Evolutionary conservation across 2,797 vertebrate species (phyloP), one percentile per base, ranked within the genome.

Genomic region (Clangula hyemalis): DNA sequence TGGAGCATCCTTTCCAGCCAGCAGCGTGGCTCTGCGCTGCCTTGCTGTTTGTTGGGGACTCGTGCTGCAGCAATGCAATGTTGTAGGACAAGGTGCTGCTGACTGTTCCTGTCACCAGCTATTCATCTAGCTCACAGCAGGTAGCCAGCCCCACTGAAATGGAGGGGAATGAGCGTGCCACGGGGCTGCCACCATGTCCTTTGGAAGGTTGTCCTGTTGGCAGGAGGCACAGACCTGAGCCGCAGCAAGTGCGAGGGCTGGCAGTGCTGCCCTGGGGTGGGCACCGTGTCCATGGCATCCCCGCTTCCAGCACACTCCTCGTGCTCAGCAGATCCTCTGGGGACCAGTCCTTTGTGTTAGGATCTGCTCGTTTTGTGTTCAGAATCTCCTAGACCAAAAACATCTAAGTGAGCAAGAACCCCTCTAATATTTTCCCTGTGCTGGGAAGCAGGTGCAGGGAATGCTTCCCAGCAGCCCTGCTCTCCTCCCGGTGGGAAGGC

Each of bases 211-310:
- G 5, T 41, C 49, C 64, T 43, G 61, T 5, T 65, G 0, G 21
- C 25, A 13, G 74, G 19, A 45, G 64, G 64, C 34, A 11, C 15
- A 6, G 21, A 5, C 58, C 66, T 0, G 0, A 38, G 65, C 2
- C 11, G 2, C 28, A 12, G 60, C 0, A 0, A 34, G 53, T 30
- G 0, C 7, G 14, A 24, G 4, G 64, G 41, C n/a, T 1, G 1
- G 10, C 53, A 30, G 64, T 1, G 6, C 53, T 32, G 34, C 8
- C 0, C 1, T 2, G 38, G 34, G 32, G 21, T 1, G 9, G 4
- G 22, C 58, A 11, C 45, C 0, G 21, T 18, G 27, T 12, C 64
- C 20, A 10, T 30, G 56, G 5, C 34, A 51, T 8, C 49, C 62
- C 43, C 36, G 30, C 4, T 25, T 17, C 54, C 3, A 11, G 28